Evolutionary conservation across 2,113 vertebrate species (phyloP).

Genomic region (Urocynchramus pylzowi): DNA sequence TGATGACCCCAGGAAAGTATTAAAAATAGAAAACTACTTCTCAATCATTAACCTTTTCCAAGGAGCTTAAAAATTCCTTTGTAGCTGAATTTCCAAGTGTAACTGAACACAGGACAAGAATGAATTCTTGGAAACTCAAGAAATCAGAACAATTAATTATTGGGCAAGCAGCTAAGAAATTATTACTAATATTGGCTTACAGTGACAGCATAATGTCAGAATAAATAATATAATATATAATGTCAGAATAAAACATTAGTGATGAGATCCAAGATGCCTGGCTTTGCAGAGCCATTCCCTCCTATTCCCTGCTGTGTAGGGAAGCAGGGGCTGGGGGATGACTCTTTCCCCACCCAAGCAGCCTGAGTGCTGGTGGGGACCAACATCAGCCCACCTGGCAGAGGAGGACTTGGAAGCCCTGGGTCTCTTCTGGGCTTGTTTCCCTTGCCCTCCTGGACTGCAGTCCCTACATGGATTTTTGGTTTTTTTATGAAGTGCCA

Average conservation of each 20-base stretch:
- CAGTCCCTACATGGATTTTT: not conserved
- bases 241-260: not conserved
- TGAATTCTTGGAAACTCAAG: not conserved
- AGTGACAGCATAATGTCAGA: not conserved
- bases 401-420: not conserved
- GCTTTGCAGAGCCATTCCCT: not conserved
- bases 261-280: not conserved
- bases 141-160: not conserved
- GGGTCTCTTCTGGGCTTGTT: not conserved
- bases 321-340: not conserved
- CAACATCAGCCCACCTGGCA: not conserved
- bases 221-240: not conserved
- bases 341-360: not conserved
- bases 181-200: not conserved
- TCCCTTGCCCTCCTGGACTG: not conserved
- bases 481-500: not conserved
- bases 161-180: not conserved
- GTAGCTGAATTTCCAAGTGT: not conserved
- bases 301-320: accelerated
- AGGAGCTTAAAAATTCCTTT: not conserved
- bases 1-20: not conserved
- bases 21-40: not conserved
- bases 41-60: not conserved
- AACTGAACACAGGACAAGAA: not conserved
- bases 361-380: accelerated